Evolutionary conservation across 2,113 vertebrate species (phyloP).

Genomic region (Salvator merianae): DNA sequence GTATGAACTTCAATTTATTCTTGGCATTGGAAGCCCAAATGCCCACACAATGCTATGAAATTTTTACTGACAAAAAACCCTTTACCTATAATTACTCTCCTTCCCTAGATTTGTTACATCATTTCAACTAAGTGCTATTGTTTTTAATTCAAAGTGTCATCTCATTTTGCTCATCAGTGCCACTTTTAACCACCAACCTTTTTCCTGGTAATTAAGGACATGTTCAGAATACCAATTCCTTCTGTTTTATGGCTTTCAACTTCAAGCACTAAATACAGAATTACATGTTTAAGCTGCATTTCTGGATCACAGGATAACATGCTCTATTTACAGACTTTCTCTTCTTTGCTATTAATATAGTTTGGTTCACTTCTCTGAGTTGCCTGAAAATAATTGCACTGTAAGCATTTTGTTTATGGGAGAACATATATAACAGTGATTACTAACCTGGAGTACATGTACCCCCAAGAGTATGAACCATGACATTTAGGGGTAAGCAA

Average conservation of each 20-base stretch:
- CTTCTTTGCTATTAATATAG: not conserved
- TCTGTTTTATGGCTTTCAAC: conserved; percentile 33
- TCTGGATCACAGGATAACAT: conserved; percentile 28
- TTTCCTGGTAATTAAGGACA: conserved; percentile 27
- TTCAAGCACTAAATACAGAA: conserved; percentile 32
- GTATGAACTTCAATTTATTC: conserved; percentile 27
- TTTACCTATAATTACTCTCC: conserved; percentile 21
- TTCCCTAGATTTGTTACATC: not conserved
- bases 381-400: not conserved
- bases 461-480: too few species aligned
- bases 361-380: not conserved
- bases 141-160: conserved; percentile 28
- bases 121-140: conserved; percentile 15
- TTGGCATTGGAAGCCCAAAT: conserved; percentile 28
- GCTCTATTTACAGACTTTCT: conserved; percentile 13
- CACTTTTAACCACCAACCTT: conserved; percentile 32
- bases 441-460: too few species aligned
- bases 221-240: conserved; percentile 27
- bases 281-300: conserved; percentile 25
- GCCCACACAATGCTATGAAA: not conserved
- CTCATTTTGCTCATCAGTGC: conserved; percentile 31
- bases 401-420: not conserved
- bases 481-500: too few species aligned
- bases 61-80: conserved; percentile 6
- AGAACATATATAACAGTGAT: not conserved